phyloP scores from a whole-genome alignment of 2,113 vertebrate genomes.

The Raphicerus campestris region DNA sequence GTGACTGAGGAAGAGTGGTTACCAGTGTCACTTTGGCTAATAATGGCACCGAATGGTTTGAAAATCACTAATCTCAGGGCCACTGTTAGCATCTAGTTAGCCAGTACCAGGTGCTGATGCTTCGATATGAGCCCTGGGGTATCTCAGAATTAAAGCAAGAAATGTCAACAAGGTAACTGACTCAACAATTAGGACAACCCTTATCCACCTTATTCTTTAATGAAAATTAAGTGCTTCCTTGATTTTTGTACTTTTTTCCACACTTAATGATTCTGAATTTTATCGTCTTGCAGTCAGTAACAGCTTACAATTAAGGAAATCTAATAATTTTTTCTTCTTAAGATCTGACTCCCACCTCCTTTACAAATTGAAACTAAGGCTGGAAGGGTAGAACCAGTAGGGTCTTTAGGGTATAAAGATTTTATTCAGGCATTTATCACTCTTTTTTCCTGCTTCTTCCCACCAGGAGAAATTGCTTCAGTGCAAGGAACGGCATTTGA shows the following conservation, averaged over 20 bases:
- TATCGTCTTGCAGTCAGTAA: neutral
- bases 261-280: neutral
- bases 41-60: neutral
- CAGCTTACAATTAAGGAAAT: neutral
- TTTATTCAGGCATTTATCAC: neutral
- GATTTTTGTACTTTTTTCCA: neutral
- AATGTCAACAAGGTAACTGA: neutral
- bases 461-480: conserved; percentile 85
- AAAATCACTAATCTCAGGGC: neutral
- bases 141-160: neutral
- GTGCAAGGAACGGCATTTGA: conserved; percentile 90
- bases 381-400: neutral
- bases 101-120: neutral
- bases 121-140: neutral
- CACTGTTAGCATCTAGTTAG: neutral
- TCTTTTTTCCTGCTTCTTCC: neutral
- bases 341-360: neutral
- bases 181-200: neutral
- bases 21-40: neutral
- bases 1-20: neutral
- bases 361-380: neutral
- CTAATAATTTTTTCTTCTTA: neutral
- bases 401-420: neutral
- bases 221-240: neutral
- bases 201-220: neutral